Evolutionary conservation across 2,113 vertebrate genomes (phyloP), one percentile per base, ranked within the genome.

Genomic region (Centropus unirufus): DNA sequence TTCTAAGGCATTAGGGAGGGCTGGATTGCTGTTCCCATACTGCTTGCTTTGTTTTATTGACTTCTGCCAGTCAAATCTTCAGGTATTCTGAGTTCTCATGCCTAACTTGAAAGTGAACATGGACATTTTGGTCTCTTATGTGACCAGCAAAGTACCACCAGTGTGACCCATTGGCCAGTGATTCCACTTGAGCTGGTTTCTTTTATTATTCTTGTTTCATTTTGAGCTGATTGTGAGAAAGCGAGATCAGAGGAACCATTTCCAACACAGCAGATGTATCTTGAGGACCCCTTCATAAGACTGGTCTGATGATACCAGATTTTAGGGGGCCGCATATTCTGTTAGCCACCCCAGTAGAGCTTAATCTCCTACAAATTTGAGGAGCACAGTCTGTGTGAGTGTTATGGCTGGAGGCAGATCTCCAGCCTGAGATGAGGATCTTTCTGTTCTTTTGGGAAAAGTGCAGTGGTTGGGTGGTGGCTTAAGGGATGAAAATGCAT

Each of bases 261-360:
- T 67, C 24, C 26, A 46, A 11, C 2, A 0, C 13, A 47, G 57
- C 12, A 51, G 36, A 8, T 42, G 1, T 30, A 27, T 29, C 22
- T 61, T 0, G 0, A 34, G 44, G 64, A 81, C 44, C 51, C 44
- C 47, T 87, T 72, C 9, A 14, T 34, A 49, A 84, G 57, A 64
- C 34, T 80, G 16, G 6, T 44, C 29, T 39, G 39, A 76, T 19
- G 44, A 8, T 8, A 9, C 12, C n/a, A 1, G 4, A 34, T 86
- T 86, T 61, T 55, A 17, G 23, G 15, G 39, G 18, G 6, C 4
- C 1, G 2, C 29, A 4, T 1, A 2, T 15, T 39, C 14, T 32
- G 15, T 26, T 72, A 16, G 34, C 51, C 19, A 20, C 42, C 47
- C 36, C 14, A 46, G 12, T 22, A 29, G 40, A 81, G 27, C 6